phyloP scores from a whole-genome alignment of 2,113 vertebrate species.

The Cariama cristata region DNA sequence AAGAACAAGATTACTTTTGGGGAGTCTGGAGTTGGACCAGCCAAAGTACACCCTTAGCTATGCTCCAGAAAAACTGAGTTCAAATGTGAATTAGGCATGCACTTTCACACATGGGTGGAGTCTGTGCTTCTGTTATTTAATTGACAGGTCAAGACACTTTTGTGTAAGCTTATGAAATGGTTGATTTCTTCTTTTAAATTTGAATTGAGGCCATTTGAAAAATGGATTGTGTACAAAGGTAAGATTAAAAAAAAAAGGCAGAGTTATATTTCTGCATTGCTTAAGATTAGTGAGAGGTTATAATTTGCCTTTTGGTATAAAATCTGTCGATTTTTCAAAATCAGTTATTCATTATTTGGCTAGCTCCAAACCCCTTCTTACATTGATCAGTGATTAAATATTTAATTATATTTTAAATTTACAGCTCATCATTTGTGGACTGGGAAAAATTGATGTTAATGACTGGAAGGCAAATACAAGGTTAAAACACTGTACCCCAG shows the following conservation, averaged over 20 bases:
- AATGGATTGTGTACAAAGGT: not conserved
- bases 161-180: not conserved
- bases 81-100: not conserved
- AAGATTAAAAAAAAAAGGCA: not conserved
- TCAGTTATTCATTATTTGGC: not conserved
- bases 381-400: not conserved
- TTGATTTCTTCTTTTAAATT: not conserved
- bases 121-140: not conserved
- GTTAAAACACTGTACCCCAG: conserved; percentile 96
- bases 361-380: not conserved
- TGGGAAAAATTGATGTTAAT: conserved; percentile 96
- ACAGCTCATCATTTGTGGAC: conserved; percentile 96
- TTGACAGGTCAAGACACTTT: not conserved
- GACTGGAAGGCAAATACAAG: conserved; percentile 99
- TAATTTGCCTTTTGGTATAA: not conserved
- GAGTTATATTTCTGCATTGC: not conserved
- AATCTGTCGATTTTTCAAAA: not conserved
- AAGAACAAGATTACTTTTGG: not conserved
- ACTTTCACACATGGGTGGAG: not conserved
- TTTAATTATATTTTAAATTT: not conserved
- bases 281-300: not conserved
- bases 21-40: not conserved
- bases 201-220: not conserved
- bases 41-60: not conserved
- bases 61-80: not conserved